Conservation (phyloP, 2,797 vertebrate genomes). For the Karalla daura region DNA sequence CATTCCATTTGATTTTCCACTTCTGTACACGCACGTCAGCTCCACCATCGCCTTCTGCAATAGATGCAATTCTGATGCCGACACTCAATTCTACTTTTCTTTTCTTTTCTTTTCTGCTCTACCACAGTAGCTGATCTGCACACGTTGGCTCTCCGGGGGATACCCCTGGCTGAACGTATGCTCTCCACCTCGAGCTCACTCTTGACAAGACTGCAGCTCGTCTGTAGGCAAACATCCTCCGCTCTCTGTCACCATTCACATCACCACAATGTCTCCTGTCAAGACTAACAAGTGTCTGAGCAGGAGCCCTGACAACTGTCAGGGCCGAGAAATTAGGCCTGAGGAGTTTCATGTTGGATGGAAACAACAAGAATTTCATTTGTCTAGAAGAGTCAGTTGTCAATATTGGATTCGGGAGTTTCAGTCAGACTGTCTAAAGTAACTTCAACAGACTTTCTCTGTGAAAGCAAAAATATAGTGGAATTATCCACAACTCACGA, state of each 20-base stretch:
- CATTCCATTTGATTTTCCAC: slow-evolving; percentile 28
- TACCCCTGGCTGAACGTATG: slow-evolving; percentile 25
- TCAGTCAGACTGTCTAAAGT: slow-evolving; percentile 6
- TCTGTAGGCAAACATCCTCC: slow-evolving; percentile 31
- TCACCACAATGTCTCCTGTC: slow-evolving; percentile 43
- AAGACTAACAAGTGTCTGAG: slow-evolving; percentile 41
- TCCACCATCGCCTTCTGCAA: not conserved
- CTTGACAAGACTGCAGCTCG: slow-evolving; percentile 18
- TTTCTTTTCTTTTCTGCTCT: not conserved
- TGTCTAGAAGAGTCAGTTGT: not conserved
- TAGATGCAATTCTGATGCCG: slow-evolving; percentile 30
- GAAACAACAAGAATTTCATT: slow-evolving; percentile 7
- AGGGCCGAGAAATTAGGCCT: slow-evolving; percentile 20
- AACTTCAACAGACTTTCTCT: not conserved
- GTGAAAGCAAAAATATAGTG: not conserved
- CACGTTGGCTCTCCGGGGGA: not conserved
- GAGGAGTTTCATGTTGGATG: slow-evolving; percentile 22
- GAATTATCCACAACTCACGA: too few species aligned
- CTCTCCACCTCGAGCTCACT: slow-evolving; percentile 18
- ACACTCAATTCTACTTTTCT: not conserved
- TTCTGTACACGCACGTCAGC: not conserved
- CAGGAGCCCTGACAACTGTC: slow-evolving; percentile 42
- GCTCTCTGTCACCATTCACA: slow-evolving; percentile 35
- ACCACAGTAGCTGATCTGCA: slow-evolving; percentile 11
- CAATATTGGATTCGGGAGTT: slow-evolving; percentile 7